A percentile compares a stretch with the other conserved stretches of the same genome.
Conservation (phyloP, 1,140 invertebrate species). For the Oryctes rhinoceros region DNA sequence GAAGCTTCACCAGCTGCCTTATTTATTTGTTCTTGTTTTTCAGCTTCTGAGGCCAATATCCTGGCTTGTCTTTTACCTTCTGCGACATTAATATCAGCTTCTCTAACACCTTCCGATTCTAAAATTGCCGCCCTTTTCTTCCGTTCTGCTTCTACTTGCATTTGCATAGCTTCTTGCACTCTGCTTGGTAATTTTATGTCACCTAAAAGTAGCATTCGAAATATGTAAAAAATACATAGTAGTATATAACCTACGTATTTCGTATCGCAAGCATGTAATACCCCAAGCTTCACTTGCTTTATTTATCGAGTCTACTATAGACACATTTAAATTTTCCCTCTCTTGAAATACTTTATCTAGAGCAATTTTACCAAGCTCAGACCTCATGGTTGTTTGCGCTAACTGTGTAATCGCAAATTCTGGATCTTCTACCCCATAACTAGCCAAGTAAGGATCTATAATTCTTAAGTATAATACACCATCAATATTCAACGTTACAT, state of each 20-base stretch:
- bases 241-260: constrained; percentile 84
- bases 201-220: constrained; percentile 65
- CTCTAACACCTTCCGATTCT: constrained; percentile 94
- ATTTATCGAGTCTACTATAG: constrained; percentile 96
- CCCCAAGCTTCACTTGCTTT: constrained; percentile 99
- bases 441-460: constrained; percentile 91
- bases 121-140: constrained; percentile 96
- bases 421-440: constrained; percentile 99
- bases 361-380: constrained; percentile 97
- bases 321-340: constrained; percentile 94
- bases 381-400: constrained; percentile 99
- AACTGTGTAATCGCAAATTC: constrained; percentile 99
- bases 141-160: constrained; percentile 98
- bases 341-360: constrained; percentile 97
- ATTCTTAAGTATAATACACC: constrained; percentile 96
- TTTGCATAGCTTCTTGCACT: constrained; percentile 99
- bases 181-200: constrained; percentile 91
- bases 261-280: constrained; percentile 95
- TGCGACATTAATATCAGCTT: constrained; percentile 97
- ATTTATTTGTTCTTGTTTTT: constrained; percentile 88
- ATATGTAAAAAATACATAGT: constrained; percentile 17
- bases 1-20: constrained; percentile 87
- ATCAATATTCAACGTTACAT: constrained; percentile 96
- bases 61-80: constrained; percentile 91
- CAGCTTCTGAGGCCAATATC: constrained; percentile 92